Conservation (phyloP, 2,797 vertebrate species). For the Enteromius mattozi region DNA sequence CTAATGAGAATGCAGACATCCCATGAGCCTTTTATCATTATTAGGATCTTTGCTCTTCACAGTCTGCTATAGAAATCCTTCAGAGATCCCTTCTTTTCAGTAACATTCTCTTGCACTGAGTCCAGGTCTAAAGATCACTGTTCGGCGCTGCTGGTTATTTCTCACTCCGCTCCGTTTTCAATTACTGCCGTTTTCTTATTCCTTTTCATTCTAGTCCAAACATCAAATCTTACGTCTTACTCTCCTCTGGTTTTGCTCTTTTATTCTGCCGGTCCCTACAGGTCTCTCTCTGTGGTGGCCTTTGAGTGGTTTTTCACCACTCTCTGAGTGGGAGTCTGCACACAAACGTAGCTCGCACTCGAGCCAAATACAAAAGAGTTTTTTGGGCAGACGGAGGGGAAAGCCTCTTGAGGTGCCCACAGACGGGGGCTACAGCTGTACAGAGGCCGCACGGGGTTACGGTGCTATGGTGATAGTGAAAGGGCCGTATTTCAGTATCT, state of each 20-base stretch:
- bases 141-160: not conserved
- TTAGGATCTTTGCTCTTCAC: conserved; percentile 23
- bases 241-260: conserved; percentile 15
- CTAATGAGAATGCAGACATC: not conserved
- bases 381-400: conserved; percentile 8
- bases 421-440: conserved; percentile 20
- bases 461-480: not conserved
- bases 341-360: not conserved
- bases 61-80: not conserved
- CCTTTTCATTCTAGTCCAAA: not conserved
- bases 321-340: conserved; percentile 33
- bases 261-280: not conserved
- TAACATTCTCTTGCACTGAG: not conserved
- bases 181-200: not conserved
- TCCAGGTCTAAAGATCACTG: conserved; percentile 17
- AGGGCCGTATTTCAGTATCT: not conserved
- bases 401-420: conserved; percentile 28
- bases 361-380: conserved; percentile 18
- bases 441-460: not conserved
- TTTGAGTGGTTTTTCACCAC: conserved; percentile 1
- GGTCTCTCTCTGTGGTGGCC: not conserved
- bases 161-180: conserved; percentile 13
- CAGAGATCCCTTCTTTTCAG: not conserved
- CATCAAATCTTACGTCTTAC: not conserved
- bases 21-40: conserved; percentile 33